phyloP scores from a whole-genome alignment of 2,113 vertebrate species.

The Microcebus murinus region DNA sequence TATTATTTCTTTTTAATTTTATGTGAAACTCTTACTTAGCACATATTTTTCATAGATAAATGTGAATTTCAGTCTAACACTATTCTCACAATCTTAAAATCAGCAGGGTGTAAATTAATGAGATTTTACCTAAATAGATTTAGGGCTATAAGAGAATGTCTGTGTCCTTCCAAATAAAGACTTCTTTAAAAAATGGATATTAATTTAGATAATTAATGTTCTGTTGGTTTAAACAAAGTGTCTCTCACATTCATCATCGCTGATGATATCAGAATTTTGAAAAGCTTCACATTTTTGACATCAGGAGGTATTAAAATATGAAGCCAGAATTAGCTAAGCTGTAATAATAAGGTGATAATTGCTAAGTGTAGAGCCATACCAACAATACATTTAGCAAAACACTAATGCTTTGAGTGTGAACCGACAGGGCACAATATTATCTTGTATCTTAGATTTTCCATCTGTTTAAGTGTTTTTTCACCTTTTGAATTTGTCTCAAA shows the following conservation, averaged over 20 bases:
- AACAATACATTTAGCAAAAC: constrained; percentile 19
- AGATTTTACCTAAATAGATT: constrained; percentile 50
- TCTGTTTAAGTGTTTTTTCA: background rate
- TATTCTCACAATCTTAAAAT: constrained; percentile 46
- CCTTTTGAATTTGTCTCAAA: constrained; percentile 10
- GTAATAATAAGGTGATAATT: constrained; percentile 67
- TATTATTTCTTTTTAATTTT: constrained; percentile 4
- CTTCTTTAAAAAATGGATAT: constrained; percentile 24
- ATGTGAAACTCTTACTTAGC: constrained; percentile 54
- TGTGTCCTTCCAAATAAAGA: constrained; percentile 46
- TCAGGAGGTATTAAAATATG: background rate
- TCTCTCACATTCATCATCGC: constrained; percentile 60
- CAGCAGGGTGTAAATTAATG: constrained; percentile 51
- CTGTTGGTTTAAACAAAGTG: constrained; percentile 32
- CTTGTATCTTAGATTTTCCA: background rate
- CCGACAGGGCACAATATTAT: background rate
- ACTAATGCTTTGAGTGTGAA: background rate
- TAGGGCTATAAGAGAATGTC: background rate
- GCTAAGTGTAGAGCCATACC: background rate
- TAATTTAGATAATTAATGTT: constrained; percentile 57
- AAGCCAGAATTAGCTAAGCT: constrained; percentile 56
- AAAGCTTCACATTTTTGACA: constrained; percentile 36
- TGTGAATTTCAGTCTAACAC: constrained; percentile 53
- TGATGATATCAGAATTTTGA: constrained; percentile 51
- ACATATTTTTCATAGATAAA: constrained; percentile 42